Conservation (phyloP, 2,888 invertebrate species). For the Cephalotes varians region DNA sequence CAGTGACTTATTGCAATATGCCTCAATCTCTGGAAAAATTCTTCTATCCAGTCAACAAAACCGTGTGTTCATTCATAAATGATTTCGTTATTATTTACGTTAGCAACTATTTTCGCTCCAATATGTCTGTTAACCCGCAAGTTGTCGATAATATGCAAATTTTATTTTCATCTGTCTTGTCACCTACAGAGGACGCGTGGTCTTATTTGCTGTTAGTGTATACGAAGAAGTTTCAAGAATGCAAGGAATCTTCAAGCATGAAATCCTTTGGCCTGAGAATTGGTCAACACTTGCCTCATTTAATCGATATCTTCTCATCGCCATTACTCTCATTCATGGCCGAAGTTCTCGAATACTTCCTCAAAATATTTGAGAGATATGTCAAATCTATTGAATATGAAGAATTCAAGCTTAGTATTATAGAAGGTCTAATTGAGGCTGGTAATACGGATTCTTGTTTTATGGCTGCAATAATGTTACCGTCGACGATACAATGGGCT, state of each 20-base stretch:
- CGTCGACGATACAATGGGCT: accelerated
- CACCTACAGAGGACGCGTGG: constrained; percentile 62
- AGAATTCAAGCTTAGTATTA: neutral
- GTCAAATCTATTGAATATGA: too few relatives aligned
- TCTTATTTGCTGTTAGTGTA: constrained; percentile 68
- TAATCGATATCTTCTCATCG: constrained; percentile 54
- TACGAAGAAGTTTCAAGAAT: constrained; percentile 35
- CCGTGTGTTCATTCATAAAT: constrained; percentile 6
- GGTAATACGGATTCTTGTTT: neutral
- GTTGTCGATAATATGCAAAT: constrained; percentile 62
- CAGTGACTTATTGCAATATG: constrained; percentile 67
- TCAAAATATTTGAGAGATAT: neutral
- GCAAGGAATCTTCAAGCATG: neutral
- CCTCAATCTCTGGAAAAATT: constrained; percentile 20
- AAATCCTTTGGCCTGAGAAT: constrained; percentile 59
- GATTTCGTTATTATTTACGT: neutral
- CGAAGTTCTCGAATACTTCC: neutral
- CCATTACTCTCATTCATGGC: constrained; percentile 12
- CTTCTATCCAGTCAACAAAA: constrained; percentile 64
- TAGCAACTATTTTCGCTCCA: neutral
- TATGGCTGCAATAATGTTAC: constrained; percentile 57
- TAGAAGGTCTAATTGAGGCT: constrained; percentile 49
- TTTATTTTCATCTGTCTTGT: constrained; percentile 56
- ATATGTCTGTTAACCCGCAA: neutral
- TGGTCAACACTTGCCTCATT: constrained; percentile 26